phyloP scores from a whole-genome alignment of 2,113 vertebrate species.

The Sinocyclocheilus maitianheensis region DNA sequence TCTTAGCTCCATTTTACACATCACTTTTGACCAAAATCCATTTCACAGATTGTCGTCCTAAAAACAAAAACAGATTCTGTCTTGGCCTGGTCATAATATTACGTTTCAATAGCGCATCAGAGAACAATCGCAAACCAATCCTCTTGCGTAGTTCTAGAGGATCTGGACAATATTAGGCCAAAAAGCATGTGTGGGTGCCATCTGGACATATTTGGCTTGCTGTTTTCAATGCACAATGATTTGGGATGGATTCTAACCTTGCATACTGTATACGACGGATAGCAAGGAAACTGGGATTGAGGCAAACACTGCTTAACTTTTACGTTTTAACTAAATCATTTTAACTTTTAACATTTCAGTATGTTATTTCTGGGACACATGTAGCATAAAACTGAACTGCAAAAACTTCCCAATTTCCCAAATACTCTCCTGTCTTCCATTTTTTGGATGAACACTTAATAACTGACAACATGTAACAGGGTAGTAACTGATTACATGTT shows the following conservation, averaged over 20 bases:
- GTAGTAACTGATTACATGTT: too few species aligned
- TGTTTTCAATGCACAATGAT: not conserved
- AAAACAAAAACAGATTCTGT: not conserved
- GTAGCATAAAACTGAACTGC: not conserved
- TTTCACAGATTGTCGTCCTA: not conserved
- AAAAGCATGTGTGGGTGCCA: not conserved
- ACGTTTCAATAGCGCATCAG: not conserved
- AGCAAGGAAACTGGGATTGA: not conserved
- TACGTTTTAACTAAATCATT: too few species aligned
- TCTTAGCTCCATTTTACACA: not conserved
- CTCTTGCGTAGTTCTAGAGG: not conserved
- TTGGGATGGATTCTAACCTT: not conserved
- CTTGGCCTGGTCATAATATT: not conserved
- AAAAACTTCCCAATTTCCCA: not conserved
- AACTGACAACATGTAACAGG: too few species aligned
- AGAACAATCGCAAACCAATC: not conserved
- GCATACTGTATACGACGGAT: not conserved
- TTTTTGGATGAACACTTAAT: not conserved
- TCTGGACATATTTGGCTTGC: not conserved
- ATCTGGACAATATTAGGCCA: not conserved
- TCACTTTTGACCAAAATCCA: not conserved
- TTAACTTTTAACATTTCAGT: too few species aligned
- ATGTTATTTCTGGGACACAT: too few species aligned
- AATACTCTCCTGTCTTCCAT: not conserved
- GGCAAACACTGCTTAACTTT: not conserved